Evolutionary conservation across 2,888 invertebrate genomes (phyloP), one percentile per base, ranked within the genome.

Genomic region (Dorcus parallelipipedus): DNA sequence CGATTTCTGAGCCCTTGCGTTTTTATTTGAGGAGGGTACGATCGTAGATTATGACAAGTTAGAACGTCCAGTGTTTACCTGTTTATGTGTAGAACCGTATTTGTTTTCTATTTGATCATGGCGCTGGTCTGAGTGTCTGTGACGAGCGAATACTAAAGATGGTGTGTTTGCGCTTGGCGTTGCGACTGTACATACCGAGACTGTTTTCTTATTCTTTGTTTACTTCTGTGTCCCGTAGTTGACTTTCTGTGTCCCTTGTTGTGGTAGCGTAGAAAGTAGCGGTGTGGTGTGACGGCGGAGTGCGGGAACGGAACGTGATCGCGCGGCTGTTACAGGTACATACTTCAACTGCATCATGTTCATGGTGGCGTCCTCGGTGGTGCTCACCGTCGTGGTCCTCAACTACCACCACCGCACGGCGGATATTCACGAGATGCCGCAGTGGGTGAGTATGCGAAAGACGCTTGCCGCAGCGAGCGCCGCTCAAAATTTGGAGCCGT

Each of bases 341-440:
- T 97, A 97, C 85, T 97, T 97, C 89, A 97, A 97, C 84, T 96
- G 96, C 85, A 97, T 97, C 82, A 97, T 97, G 97, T 94, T 97
- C 83, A 97, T 97, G 96, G 97, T 97, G 82, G 96, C 97, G 61
- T 94, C 96, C 64, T 97, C 97, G 65, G 97, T 97, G 79, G 95
- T 97, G 71, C 86, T 96, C 73, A 97, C 97, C 54, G 96, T 97
- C 69, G 90, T 97, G 71, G 96, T 97, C 70, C 87, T 97, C 68
- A 97, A 97, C 83, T 97, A 95, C 81, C 97, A 97, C 81, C 97
- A 97, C 81, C 87, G 97, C 73, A 94, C 94, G 69, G 94, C 96
- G 61, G 96, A 97, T 78, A 96, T 95, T 76, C 95, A 97, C 81
- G 92, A 90, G 79, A 96, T 97, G 95, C 95, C 95, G 68, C 88